Evolutionary conservation across 92 coral and sea anemone genomes (phyloP).

Genomic region (Muricea muricata): DNA sequence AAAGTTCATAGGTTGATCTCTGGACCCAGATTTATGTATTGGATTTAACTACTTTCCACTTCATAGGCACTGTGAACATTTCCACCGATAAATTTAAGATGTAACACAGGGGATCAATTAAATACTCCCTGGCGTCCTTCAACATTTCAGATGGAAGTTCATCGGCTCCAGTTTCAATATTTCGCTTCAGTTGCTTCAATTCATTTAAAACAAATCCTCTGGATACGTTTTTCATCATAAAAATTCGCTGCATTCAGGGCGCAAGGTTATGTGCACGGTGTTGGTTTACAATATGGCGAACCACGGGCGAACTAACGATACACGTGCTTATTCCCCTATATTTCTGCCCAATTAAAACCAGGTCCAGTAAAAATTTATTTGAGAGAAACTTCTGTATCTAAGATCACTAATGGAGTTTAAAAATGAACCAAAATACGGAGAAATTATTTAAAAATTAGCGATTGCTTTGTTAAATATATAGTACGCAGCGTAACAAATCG

Average conservation of each 20-base stretch:
- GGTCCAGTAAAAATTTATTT: too few relatives aligned
- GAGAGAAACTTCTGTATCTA: too few relatives aligned
- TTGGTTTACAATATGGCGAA: too few relatives aligned
- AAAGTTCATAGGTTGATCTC: background rate
- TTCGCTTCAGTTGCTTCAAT: background rate
- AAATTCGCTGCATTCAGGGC: background rate
- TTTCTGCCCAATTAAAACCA: too few relatives aligned
- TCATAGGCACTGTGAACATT: background rate
- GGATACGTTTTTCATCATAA: background rate
- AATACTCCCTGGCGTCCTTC: background rate
- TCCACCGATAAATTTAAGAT: conserved; percentile 2
- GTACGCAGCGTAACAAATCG: too few relatives aligned
- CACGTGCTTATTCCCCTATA: too few relatives aligned
- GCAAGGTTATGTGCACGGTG: too few relatives aligned
- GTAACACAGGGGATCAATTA: background rate
- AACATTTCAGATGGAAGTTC: conserved; percentile 17
- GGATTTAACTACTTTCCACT: conserved; percentile 13
- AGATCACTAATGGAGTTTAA: too few relatives aligned
- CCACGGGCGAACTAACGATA: too few relatives aligned
- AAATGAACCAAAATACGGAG: too few relatives aligned
- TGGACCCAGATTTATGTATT: background rate
- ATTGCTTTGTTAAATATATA: too few relatives aligned
- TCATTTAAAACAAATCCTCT: background rate
- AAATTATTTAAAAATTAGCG: too few relatives aligned
- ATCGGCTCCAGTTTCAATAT: background rate